Evolutionary conservation across 2,797 vertebrate genomes (phyloP).

Genomic region (Eulemur albifrons): DNA sequence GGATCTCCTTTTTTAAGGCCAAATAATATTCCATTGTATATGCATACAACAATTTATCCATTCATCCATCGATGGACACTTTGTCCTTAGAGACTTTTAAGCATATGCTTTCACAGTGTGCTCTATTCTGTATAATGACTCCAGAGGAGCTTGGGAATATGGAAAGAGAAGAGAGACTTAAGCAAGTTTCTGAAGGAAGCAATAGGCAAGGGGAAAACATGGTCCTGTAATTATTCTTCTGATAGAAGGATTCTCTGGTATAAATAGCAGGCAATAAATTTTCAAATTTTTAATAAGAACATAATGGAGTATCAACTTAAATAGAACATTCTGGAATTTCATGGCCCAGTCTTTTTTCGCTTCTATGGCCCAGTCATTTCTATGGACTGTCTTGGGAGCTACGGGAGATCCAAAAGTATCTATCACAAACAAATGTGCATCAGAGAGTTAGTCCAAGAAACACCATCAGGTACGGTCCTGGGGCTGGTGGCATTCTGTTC

Average conservation of each 20-base stretch:
- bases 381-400: not conserved
- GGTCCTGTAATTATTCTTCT: not conserved
- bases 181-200: not conserved
- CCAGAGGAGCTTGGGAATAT: not conserved
- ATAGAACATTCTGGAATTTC: not conserved
- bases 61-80: not conserved
- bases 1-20: not conserved
- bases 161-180: not conserved
- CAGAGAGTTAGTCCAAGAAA: not conserved
- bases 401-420: not conserved
- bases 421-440: not conserved
- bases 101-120: not conserved
- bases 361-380: not conserved
- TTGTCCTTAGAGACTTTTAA: not conserved
- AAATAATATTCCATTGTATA: too few relatives aligned
- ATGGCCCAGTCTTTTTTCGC: not conserved
- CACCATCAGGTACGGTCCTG: not conserved
- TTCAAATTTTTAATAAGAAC: not conserved
- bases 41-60: not conserved
- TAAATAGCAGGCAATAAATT: not conserved
- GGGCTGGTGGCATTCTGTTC: not conserved
- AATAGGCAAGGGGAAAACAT: not conserved
- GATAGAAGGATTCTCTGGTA: not conserved
- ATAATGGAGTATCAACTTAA: not conserved
- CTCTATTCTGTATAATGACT: not conserved